Percentiles rank a stretch among this genome's conserved stretches.
Conservation (phyloP, 2,113 vertebrate species). For the Setophaga kirtlandii region DNA sequence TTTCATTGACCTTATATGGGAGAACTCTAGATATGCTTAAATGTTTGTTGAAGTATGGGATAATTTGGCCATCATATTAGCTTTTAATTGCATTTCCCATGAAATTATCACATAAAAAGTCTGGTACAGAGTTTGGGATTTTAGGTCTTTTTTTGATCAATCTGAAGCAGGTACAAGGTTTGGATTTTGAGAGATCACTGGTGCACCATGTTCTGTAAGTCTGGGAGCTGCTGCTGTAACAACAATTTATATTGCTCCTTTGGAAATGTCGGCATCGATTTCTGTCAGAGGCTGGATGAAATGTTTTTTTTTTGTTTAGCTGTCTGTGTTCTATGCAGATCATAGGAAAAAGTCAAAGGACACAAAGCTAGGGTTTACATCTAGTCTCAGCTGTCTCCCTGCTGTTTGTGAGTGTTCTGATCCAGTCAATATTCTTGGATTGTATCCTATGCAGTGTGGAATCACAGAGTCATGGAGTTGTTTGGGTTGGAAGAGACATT, state of each 20-base stretch:
- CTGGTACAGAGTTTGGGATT: background rate
- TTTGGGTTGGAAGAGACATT: background rate
- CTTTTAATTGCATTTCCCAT: background rate
- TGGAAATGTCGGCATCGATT: constrained; percentile 17
- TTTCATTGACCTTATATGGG: background rate
- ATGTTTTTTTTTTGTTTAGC: background rate
- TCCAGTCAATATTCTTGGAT: background rate
- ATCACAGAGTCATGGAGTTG: background rate
- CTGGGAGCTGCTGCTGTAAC: background rate
- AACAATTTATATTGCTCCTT: constrained; percentile 7
- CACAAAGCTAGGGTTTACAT: background rate
- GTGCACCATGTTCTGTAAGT: background rate
- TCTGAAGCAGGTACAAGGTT: background rate
- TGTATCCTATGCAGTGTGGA: background rate
- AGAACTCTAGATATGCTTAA: background rate
- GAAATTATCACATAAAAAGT: background rate
- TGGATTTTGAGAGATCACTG: background rate
- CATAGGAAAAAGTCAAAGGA: background rate
- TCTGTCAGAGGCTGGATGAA: background rate
- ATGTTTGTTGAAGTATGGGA: background rate
- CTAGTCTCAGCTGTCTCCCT: background rate
- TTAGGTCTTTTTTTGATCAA: background rate
- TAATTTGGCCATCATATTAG: background rate
- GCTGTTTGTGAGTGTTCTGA: background rate
- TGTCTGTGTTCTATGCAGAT: background rate